phyloP scores from a whole-genome alignment of 23 tunicate species.

The Styela plicata region DNA sequence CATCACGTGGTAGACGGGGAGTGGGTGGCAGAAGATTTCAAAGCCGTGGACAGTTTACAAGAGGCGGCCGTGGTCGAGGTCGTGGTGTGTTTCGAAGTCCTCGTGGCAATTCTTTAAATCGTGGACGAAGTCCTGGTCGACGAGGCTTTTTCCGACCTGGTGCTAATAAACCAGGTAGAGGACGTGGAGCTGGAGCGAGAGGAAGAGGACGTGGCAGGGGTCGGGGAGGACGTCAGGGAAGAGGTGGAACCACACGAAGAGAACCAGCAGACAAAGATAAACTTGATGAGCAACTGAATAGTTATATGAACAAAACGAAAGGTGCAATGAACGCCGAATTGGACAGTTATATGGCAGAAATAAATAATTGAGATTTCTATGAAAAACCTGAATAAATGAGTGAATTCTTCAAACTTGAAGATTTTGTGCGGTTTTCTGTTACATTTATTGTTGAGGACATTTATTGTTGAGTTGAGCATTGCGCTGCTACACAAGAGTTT shows the following conservation, averaged over 20 bases:
- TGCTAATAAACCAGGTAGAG: not conserved
- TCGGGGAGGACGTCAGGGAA: slow-evolving; percentile 19
- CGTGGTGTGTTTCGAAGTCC: not conserved
- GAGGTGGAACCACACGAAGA: slow-evolving; percentile 23
- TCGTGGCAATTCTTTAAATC: slow-evolving; percentile 11
- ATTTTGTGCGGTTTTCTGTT: too few species aligned
- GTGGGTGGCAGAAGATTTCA: slow-evolving; percentile 12
- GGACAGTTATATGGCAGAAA: slow-evolving; percentile 87
- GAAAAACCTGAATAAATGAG: too few species aligned
- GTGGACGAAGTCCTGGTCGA: slow-evolving; percentile 8
- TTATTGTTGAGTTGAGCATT: too few species aligned
- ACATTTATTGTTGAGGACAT: too few species aligned
- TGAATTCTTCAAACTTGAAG: too few species aligned
- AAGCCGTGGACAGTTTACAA: not conserved
- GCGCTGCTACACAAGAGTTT: too few species aligned
- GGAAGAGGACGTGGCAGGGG: slow-evolving; percentile 46
- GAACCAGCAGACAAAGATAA: slow-evolving; percentile 42
- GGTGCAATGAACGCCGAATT: slow-evolving; percentile 89
- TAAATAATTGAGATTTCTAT: slow-evolving; percentile 2
- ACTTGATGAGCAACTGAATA: slow-evolving; percentile 77
- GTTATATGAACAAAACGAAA: slow-evolving; percentile 87
- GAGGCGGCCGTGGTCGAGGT: slow-evolving; percentile 19
- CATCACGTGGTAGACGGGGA: slow-evolving; percentile 25
- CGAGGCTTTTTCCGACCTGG: slow-evolving; percentile 8
- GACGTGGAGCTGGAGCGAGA: slow-evolving; percentile 40